Evolutionary conservation across 2,888 invertebrate species (phyloP).

Genomic region (Amphipoea lucens): DNA sequence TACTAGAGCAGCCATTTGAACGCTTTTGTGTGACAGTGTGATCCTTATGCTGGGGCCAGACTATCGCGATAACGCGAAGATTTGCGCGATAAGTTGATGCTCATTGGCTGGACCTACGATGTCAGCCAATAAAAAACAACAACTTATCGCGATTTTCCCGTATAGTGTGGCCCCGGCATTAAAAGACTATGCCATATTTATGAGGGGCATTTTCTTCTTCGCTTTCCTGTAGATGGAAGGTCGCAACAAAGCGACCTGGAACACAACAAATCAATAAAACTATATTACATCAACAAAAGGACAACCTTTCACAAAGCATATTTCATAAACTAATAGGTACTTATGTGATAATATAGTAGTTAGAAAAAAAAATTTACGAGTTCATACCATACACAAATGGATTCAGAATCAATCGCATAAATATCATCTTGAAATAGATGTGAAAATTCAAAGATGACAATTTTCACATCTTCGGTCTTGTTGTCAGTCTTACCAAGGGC

Average conservation of each 20-base stretch:
- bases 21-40: not conserved
- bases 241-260: too few species aligned
- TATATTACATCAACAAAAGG: not conserved
- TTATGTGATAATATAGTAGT: not conserved
- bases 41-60: too few species aligned
- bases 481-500: too few species aligned
- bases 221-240: not conserved
- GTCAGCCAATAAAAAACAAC: too few species aligned
- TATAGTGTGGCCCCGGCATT: too few species aligned
- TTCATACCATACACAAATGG: not conserved
- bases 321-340: not conserved
- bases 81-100: too few species aligned
- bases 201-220: not conserved
- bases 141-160: too few species aligned
- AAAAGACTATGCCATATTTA: not conserved
- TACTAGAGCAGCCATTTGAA: constrained; percentile 7
- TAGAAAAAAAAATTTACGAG: not conserved
- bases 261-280: not conserved
- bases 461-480: not conserved
- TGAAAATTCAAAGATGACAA: not conserved
- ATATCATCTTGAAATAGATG: not conserved
- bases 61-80: too few species aligned
- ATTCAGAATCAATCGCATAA: not conserved
- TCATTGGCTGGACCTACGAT: too few species aligned
- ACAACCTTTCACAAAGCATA: not conserved